Base-by-base conservation (phyloP, 1,140 invertebrate genomes). In the Eriosoma lanigerum region DNA sequence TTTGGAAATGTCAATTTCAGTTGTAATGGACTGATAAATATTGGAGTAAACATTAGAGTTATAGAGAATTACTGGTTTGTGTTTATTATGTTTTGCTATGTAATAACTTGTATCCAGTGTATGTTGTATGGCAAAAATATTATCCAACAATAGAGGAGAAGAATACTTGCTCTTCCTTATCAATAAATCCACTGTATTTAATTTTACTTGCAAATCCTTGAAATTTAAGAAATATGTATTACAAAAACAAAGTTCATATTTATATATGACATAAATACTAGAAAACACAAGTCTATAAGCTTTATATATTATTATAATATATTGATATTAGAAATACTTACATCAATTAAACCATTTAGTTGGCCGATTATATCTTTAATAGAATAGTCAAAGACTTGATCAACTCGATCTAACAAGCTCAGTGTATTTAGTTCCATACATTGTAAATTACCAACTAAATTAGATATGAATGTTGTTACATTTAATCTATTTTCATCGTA, bases 361-460 rank as follows among this genome's bases (percentile, higher is more conserved):
- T 81, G 48, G 4, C 4, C 6, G 10, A 70, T 17, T 2, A 81
- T 17, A 4, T 24, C 26, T 13, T 19, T n/a, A 19, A 81, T 56
- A 12, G 64, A 81, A 0, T 56, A 46, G 0, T 44, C 5, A 17
- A 12, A 15, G 10, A 48, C 15, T 19, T 56, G 9, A n/a, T 66
- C 62, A n/a, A 44, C 19, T 70, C 32, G 12, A 44, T 70, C 50
- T 5, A 70, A 26, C 21, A 29, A 29, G 19, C 21, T 10, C 8
- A 46, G n/a, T 21, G 54, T 15, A 62, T 66, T 62, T 32, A 66
- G 19, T 54, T 66, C 26, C 19, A 46, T 15, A 82, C 78, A n/a
- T 58, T 62, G 46, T 32, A 44, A 60, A 82, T 68, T 0, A 50
- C 82, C 54, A 26, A 83, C 54, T 17, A 82, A 52, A 24, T 76